Percentiles rank a stretch among this genome's conserved stretches.
Evolutionary conservation across 2,888 invertebrate genomes (phyloP).

Genomic region (Embidobia sp.): DNA sequence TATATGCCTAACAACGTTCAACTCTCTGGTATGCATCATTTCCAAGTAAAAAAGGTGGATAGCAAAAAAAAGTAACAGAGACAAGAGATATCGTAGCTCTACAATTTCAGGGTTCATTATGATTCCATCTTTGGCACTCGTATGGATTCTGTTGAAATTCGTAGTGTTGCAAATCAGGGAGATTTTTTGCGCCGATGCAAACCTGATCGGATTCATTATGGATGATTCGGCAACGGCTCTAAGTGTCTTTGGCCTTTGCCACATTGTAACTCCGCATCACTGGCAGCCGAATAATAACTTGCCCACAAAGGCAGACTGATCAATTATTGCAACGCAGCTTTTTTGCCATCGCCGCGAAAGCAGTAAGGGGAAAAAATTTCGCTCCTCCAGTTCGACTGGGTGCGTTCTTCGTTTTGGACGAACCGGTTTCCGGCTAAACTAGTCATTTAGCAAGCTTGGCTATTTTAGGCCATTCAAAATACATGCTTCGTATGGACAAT

Average conservation of each 20-base stretch:
- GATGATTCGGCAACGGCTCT: slow-evolving; percentile 62
- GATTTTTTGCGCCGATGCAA: slow-evolving; percentile 63
- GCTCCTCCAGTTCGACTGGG: slow-evolving; percentile 28
- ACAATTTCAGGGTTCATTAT: slow-evolving; percentile 64
- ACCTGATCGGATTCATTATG: slow-evolving; percentile 65
- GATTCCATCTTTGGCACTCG: slow-evolving; percentile 60
- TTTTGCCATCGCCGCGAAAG: slow-evolving; percentile 58
- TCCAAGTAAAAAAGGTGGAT: slow-evolving; percentile 51
- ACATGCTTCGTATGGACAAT: slow-evolving; percentile 15
- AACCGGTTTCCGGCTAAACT: slow-evolving; percentile 65
- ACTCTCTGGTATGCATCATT: slow-evolving; percentile 65
- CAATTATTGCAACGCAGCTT: slow-evolving; percentile 66
- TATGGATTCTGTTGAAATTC: slow-evolving; percentile 60
- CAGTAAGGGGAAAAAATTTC: slow-evolving; percentile 54
- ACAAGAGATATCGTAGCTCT: slow-evolving; percentile 52
- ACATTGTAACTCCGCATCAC: slow-evolving; percentile 55
- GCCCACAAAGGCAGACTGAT: slow-evolving; percentile 64
- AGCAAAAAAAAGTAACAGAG: slow-evolving; percentile 46
- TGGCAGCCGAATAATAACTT: slow-evolving; percentile 59
- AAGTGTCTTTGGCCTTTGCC: slow-evolving; percentile 65
- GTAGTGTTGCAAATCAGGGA: slow-evolving; percentile 63
- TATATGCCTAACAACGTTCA: slow-evolving; percentile 70
- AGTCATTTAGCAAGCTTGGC: slow-evolving; percentile 57
- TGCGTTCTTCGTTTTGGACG: slow-evolving; percentile 57
- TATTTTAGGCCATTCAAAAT: slow-evolving; percentile 53